These are phyloP conservation scores for Elanus axillaris DNA, from an alignment of 2,113 vertebrate genomes.

Conservation along the genomic window DNA sequence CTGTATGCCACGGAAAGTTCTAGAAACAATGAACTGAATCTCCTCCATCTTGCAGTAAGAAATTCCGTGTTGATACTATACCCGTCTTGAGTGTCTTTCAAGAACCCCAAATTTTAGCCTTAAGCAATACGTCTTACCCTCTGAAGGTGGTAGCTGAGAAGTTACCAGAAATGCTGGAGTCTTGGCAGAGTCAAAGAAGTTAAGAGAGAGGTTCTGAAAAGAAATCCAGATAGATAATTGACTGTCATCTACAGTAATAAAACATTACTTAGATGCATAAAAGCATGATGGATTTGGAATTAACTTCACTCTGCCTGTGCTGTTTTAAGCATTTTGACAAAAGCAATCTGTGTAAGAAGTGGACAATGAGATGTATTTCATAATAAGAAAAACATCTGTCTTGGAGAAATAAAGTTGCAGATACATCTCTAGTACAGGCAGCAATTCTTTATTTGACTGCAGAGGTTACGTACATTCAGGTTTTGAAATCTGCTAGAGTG, in stretches of 20 bases:
- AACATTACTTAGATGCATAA: neutral
- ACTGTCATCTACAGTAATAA: neutral
- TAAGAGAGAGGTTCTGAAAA: neutral
- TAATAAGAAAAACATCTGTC: neutral
- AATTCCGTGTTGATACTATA: neutral
- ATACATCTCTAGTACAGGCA: neutral
- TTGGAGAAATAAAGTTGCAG: neutral
- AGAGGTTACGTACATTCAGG: fast-evolving
- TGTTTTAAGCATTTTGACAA: neutral
- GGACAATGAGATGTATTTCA: neutral
- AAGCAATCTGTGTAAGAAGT: neutral
- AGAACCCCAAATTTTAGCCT: neutral
- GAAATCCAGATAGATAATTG: neutral
- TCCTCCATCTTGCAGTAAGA: neutral
- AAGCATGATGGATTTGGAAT: neutral
- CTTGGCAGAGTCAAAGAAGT: neutral
- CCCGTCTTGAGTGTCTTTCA: neutral
- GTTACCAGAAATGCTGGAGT: neutral
- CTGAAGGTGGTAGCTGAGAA: neutral
- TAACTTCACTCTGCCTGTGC: neutral
- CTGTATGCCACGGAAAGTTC: neutral
- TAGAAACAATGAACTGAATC: neutral
- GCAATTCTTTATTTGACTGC: neutral
- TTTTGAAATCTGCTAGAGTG: neutral
- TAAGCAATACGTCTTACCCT: neutral